Evolutionary conservation across 2,113 vertebrate species (phyloP), one percentile per base, ranked within the genome.

Genomic region (Alethe diademata): DNA sequence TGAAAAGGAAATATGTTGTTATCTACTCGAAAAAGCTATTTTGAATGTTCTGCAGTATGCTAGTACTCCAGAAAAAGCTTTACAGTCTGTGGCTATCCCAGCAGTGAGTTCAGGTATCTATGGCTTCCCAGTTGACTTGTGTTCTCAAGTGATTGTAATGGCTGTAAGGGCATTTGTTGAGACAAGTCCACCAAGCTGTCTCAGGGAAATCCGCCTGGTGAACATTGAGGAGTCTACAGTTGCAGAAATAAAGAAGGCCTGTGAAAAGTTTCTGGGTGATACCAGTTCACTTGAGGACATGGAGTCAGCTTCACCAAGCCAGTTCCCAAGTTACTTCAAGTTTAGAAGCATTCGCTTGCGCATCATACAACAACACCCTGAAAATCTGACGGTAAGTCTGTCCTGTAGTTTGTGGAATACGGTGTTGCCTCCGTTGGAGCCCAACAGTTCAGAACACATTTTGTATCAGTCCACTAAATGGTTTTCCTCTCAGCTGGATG

Each of bases 61-160:
- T 23, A 53, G 23, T 20, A 0, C 1, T 20, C 0, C 42, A 8
- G 6, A 4, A 5, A 28, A 42, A 6, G 0, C 23, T 54, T 92
- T 96, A 48, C 42, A 36, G 7, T 98, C 98, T 66, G 97, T 99
- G 91, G 99, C 99, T 72, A 98, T 99, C 88, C 99, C 99, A 87
- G 99, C 99, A 28, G 66, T 99, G 80, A 99, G 99, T 96, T 99
- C 99, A 28, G 99, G 99, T 20, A 3, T 98, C 90, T 99, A 98
- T 90, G 81, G 91, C 57, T 99, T 98, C 88, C 99, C 99, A 2
- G 42, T 98, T 38, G 0, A 22, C 33, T 23, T 92, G 14, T 99
- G 99, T 92, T 98, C 98, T 22, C 0, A 87, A 0, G 95, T 93
- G 57, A 99, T 99, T 65, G 98, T 99, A 45, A 12, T 8, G 5